Base-by-base conservation (phyloP, 2,888 invertebrate genomes). In the Protophormia terraenovae region DNA sequence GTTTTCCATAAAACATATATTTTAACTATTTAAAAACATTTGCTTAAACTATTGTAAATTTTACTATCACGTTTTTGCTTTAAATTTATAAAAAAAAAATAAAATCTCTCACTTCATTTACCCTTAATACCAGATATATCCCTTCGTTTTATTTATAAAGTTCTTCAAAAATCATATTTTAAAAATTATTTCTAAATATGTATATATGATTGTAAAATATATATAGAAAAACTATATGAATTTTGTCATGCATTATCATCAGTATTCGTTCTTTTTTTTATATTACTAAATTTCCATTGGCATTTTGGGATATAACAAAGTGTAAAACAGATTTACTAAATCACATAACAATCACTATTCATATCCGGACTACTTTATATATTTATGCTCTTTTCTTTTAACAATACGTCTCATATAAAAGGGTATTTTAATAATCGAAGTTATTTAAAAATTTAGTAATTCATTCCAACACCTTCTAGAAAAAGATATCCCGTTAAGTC, bases 251-350 rank as follows among this genome's bases (percentile, higher is more conserved):
- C 35, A 64, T 22, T 64, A 38, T 24, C 64, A 32, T 22, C 7
- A 38, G 22, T 38, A 4, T 14, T 35, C 41, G 24, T 53, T 53
- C 29, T 50, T 35, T 75, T 62, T 7, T 45, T 35, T 47, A 29
- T 62, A n/a, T n/a, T n/a, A 22, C 8, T 19, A 38, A 73, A 50
- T 53, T 16, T 38, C 7, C 24, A 19, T 75, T 66, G 41, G 53
- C 19, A 41, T 45, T 55, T 77, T 67, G 19, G 19, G 16, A 32
- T 45, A 16, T 47, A 32, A 60, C 29, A n/a, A 67, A 62, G 45
- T 58, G 32, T 41, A 45, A 64, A 83, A 78, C 73, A 83, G 73
- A 83, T 83, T 83, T 78, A 73, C 73, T 83, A 69, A 83, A 83
- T 83, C 73, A 69, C 69, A 79, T 55, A 64, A 69, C 78, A 83